Percentiles rank a stretch among this genome's conserved stretches.
Evolutionary conservation across 1,140 invertebrate species (phyloP).

Genomic region (Diorhabda elongata): DNA sequence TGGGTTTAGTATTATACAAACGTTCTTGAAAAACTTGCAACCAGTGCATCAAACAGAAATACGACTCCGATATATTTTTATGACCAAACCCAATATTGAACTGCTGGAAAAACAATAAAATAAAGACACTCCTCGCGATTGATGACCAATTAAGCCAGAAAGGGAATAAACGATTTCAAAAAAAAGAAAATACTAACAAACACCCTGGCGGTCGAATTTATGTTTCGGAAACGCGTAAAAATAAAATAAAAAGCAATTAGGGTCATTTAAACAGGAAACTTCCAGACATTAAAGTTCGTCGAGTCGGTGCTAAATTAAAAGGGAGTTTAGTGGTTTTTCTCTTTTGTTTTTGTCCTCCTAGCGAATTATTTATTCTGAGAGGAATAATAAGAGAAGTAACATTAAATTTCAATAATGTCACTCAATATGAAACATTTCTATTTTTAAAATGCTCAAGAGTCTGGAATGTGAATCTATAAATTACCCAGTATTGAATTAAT

Average conservation of each 20-base stretch:
- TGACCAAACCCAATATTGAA: neutral
- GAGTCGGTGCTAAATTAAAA: conserved; percentile 9
- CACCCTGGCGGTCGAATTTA: conserved; percentile 14
- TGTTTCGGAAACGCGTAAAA: conserved; percentile 20
- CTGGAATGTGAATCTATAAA: too few relatives aligned
- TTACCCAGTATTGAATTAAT: too few relatives aligned
- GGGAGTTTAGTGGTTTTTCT: conserved; percentile 1
- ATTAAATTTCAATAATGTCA: too few relatives aligned
- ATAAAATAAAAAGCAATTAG: conserved; percentile 18
- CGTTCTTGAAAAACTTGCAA: too few relatives aligned
- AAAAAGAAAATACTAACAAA: neutral
- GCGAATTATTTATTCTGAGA: neutral
- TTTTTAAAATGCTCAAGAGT: too few relatives aligned
- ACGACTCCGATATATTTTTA: too few relatives aligned
- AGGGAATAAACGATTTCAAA: conserved; percentile 5
- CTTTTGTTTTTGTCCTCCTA: neutral
- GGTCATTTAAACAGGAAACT: conserved; percentile 14
- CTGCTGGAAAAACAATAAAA: neutral
- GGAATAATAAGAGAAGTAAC: too few relatives aligned
- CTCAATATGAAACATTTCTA: too few relatives aligned
- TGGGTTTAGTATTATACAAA: too few relatives aligned
- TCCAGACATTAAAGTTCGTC: conserved; percentile 11
- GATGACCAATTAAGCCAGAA: conserved; percentile 16
- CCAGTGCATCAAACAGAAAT: too few relatives aligned
- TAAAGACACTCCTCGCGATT: conserved; percentile 11